phyloP scores from a whole-genome alignment of 2,888 invertebrate genomes.

The Hirudinaria manillensis region DNA sequence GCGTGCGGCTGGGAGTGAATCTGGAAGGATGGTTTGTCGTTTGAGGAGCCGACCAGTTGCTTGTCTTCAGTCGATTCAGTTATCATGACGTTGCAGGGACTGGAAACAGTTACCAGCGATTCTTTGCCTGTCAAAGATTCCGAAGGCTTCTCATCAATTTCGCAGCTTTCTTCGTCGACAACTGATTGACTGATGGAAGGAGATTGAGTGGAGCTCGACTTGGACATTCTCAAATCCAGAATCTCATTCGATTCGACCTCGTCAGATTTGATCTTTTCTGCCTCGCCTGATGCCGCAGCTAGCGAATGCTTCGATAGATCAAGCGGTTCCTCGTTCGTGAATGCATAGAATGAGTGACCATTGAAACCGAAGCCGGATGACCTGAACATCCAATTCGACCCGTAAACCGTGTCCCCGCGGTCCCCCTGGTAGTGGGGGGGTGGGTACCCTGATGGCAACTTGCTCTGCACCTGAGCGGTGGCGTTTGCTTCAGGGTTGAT shows the following conservation, averaged over 20 bases:
- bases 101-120: background rate
- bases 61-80: background rate
- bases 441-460: no score
- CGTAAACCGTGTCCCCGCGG: no score
- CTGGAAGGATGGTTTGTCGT: background rate
- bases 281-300: background rate
- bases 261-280: background rate
- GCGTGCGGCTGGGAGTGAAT: background rate
- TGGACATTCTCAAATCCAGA: background rate
- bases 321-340: background rate
- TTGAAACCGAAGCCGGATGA: background rate
- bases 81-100: background rate
- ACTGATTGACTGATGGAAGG: conserved; percentile 3
- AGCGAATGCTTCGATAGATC: conserved; percentile 2
- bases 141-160: background rate
- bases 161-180: background rate
- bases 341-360: background rate
- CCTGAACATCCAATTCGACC: background rate
- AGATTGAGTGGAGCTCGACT: background rate
- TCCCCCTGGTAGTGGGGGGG: no score
- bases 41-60: background rate
- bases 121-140: background rate
- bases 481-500: no score
- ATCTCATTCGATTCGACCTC: background rate
- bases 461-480: no score